phyloP scores from a whole-genome alignment of 1,140 invertebrate species.

The Temnothorax longispinosus region DNA sequence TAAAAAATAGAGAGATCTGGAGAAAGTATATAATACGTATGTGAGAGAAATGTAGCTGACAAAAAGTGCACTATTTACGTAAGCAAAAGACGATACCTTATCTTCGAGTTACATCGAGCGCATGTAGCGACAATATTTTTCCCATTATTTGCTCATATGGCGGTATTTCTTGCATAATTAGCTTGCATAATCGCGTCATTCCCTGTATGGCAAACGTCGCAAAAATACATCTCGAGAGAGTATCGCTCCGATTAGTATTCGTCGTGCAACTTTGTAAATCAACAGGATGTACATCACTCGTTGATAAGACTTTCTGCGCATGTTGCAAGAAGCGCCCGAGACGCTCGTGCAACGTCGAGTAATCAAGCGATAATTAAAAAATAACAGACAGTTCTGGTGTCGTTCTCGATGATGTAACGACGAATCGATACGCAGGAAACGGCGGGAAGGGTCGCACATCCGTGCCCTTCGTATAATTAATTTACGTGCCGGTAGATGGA shows the following conservation, averaged over 20 bases:
- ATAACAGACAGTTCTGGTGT: background rate
- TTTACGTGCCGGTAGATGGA: background rate
- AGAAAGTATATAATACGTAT: too few species aligned
- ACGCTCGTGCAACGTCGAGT: background rate
- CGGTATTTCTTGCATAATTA: conserved; percentile 20
- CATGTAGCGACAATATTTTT: background rate
- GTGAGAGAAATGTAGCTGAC: background rate
- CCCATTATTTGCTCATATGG: background rate
- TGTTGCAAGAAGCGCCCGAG: background rate
- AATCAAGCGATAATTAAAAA: conserved; percentile 50
- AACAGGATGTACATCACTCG: conserved; percentile 45
- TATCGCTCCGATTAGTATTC: conserved; percentile 26
- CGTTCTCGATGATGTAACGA: conserved; percentile 12
- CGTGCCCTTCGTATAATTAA: conserved; percentile 11
- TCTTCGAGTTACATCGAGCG: background rate
- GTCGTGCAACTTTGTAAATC: conserved; percentile 35
- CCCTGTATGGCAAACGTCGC: background rate
- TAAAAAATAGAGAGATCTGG: background rate
- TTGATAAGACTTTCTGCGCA: conserved; percentile 39
- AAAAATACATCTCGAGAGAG: conserved; percentile 12
- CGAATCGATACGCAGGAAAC: background rate
- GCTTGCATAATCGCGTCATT: background rate
- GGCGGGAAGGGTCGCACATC: background rate
- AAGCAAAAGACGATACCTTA: background rate
- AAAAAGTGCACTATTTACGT: background rate